Evolutionary conservation across 2,113 vertebrate genomes (phyloP), one percentile per base, ranked within the genome.

Genomic region (Psittacus erithacus): DNA sequence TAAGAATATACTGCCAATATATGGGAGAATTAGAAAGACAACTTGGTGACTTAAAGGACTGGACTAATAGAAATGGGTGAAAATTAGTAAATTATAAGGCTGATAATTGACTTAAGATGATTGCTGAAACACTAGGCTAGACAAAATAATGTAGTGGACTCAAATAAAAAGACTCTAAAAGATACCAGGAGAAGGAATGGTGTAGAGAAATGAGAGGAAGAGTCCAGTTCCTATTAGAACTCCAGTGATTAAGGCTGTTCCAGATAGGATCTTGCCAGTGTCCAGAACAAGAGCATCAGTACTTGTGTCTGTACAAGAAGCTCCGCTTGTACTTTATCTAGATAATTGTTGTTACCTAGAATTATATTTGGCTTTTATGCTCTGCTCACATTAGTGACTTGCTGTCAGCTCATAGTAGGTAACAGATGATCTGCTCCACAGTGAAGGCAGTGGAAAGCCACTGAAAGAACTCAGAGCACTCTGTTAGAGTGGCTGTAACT

Each of bases 131-230:
- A 17, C 1, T 59, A 13, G 31, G 22, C 10, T 25, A 77, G 49
- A 16, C 10, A 62, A 60, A 80, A 52, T 20, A 39, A 35, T 19
- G 4, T 5, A 27, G 53, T 14, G 63, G 20, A 53, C 59, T 31
- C 24, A 79, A 70, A 76, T 39, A 31, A 33, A 55, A 44, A 33
- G 53, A 3, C 22, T 38, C 1, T 50, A 5, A 24, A 31, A 71
- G 59, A 46, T 9, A 10, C 14, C 0, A 1, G 46, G 31, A 33
- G 52, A 10, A 47, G 47, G 47, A 24, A 25, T n/a, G 18, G 23
- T 71, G 9, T 3, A 24, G 71, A 4, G 9, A 27, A 47, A 39
- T 11, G 63, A 76, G 63, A 68, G 71, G 35, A 29, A 67, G 31
- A 39, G 13, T 44, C 20, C 0, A 0, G 11, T 68, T 88, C n/a